Base-by-base conservation (phyloP, 1,140 invertebrate species). In the Grapholita molesta region DNA sequence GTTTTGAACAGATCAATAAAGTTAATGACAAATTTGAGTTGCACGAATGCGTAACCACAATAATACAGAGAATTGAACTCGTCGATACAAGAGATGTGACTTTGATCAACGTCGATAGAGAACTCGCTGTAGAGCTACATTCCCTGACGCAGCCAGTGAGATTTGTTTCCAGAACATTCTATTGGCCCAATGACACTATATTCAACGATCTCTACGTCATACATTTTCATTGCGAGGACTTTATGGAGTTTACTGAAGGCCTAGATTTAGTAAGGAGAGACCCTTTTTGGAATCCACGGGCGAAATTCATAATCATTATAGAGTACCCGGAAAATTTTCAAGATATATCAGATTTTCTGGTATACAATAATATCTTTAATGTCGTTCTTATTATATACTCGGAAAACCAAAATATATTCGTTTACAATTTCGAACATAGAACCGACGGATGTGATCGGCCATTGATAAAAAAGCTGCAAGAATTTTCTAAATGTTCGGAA, bases 261-360 rank as follows among this genome's bases (percentile, higher is more conserved):
- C 55, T 78, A 2, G 48, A 65, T n/a, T 24, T 55, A 23, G 64
- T 71, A 0, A 70, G 25, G 24, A 33, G 61, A 9, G 70, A 74
- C 53, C 61, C 15, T 42, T 76, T 66, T 21, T 79, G 77, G 77
- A 76, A 79, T 52, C 74, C 74, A 24, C 64, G 32, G 38, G 77
- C 70, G 18, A 70, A 35, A 7, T 76, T 76, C 35, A 66, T 76
- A 21, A 72, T 79, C 4, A 64, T 71, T 0, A 23, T 74, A 11
- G 15, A 74, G 61, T n/a, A 70, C 28, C 9, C 57, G 0, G 18
- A 30, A 11, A 57, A 67, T 64, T 25, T 57, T 28, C 8, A 15
- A 18, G 25, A 55, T 15, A 21, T 33, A 4, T 70, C 48, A 12
- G 42, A 35, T 57, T n/a, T 68, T 48, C 67, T 69, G 11, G n/a